Evolutionary conservation across 2,888 invertebrate species (phyloP).

Genomic region (Hanleya hanleyi): DNA sequence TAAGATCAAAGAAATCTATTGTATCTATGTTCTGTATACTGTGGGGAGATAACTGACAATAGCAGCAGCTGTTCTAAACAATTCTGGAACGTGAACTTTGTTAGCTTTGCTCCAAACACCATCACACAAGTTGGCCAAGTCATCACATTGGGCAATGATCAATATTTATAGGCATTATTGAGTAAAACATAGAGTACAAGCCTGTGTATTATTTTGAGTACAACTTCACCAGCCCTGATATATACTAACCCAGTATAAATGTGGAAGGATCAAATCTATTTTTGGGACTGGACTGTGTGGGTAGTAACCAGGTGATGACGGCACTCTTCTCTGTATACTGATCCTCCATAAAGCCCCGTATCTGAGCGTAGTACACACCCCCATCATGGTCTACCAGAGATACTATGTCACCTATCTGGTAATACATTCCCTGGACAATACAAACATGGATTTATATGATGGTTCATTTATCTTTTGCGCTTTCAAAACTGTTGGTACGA

Average conservation of each 20-base stretch:
- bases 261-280: constrained; percentile 89
- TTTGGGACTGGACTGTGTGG: constrained; percentile 86
- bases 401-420: constrained; percentile 93
- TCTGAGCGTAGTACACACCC: constrained; percentile 90
- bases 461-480: neutral
- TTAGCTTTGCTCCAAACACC: too few relatives aligned
- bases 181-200: too few relatives aligned
- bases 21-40: too few relatives aligned
- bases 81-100: too few relatives aligned
- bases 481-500: neutral
- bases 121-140: too few relatives aligned
- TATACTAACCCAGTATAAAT: constrained; percentile 92
- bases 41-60: too few relatives aligned
- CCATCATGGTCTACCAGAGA: constrained; percentile 83
- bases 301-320: constrained; percentile 92
- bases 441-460: neutral
- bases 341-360: constrained; percentile 90
- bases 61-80: too few relatives aligned
- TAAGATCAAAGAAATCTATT: too few relatives aligned
- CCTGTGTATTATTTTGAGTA: too few relatives aligned
- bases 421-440: constrained; percentile 77
- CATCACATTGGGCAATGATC: too few relatives aligned
- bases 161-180: too few relatives aligned
- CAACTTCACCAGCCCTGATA: too few relatives aligned
- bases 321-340: constrained; percentile 96